Evolutionary conservation across 2,113 vertebrate species (phyloP), one percentile per base, ranked within the genome.

Genomic region (Rutilus rutilus): DNA sequence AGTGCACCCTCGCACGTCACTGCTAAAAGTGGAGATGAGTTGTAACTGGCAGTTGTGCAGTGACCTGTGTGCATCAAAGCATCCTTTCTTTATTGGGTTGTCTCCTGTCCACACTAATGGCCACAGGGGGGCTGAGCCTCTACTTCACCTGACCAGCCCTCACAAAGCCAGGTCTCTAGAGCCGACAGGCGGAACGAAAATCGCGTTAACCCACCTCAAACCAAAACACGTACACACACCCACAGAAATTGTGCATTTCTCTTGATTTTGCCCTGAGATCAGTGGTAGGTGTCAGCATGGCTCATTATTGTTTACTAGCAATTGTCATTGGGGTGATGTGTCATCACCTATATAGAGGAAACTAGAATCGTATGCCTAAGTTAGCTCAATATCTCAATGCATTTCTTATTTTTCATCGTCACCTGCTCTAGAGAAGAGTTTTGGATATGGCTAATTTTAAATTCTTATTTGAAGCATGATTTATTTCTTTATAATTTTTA

Each of bases 91-190:
- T 93, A 94, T 94, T 92, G 91, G 91, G 89, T 93, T 94, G 93
- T 95, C 93, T 94, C 92, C 93, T 93, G 93, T 94, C 93, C 93
- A 92, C 93, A 91, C 93, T 95, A 94, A 95, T 94, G 93, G 93
- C 94, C 92, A 92, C 89, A 92, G 93, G 93, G 85, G 92, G 92
- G 89, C 90, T 90, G 92, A 91, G 92, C 92, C 92, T 90, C 84
- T 88, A 93, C 91, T 94, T 93, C 92, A 95, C 94, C 93, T 94
- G 94, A 93, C 93, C 94, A 92, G 91, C 57, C 88, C 94, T 95
- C 93, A 93, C 92, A 91, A 90, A 93, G 92, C 93, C 65, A 77
- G 90, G 86, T 91, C 92, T 94, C 93, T 90, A 89, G 91, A 95
- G 92, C 91, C 91, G 93, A 94, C 94, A 95, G 91, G 93, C 94